Percentiles rank a stretch among this genome's conserved stretches.
These are phyloP conservation scores for Papilio aristodemus DNA, from an alignment of 1,140 invertebrate species.

Conservation along the genomic window DNA sequence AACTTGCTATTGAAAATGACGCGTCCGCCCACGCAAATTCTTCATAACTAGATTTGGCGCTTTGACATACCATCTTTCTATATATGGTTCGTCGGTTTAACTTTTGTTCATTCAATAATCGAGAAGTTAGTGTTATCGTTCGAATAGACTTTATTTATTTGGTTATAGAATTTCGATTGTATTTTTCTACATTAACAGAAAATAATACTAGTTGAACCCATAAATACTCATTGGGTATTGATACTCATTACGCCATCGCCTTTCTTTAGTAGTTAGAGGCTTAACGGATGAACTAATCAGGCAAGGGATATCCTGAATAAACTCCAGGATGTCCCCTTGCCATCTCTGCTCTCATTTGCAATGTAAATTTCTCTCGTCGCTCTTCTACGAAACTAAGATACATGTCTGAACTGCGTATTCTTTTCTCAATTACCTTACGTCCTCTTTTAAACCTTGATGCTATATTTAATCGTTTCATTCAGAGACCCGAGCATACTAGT, in stretches of 20 bases:
- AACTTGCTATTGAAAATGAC: constrained; percentile 2
- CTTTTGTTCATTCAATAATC: not conserved
- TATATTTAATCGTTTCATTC: too few relatives aligned
- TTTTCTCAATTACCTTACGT: too few relatives aligned
- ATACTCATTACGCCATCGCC: too few relatives aligned
- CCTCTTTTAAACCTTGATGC: too few relatives aligned
- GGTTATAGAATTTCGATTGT: not conserved
- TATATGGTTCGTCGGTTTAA: constrained; percentile 4
- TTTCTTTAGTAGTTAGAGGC: too few relatives aligned
- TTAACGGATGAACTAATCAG: too few relatives aligned
- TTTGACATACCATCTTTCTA: not conserved
- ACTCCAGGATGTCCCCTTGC: not conserved
- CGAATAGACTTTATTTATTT: too few relatives aligned
- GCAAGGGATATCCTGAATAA: too few relatives aligned
- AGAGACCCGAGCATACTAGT: not conserved
- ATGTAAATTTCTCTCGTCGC: not conserved
- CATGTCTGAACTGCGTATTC: too few relatives aligned
- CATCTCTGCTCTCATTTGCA: not conserved
- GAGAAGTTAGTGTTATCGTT: not conserved
- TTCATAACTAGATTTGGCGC: constrained; percentile 19
- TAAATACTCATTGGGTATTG: too few relatives aligned
- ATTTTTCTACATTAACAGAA: not conserved
- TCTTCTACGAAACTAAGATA: not conserved
- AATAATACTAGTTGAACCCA: not conserved
- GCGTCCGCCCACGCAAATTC: constrained; percentile 23